Conservation (phyloP, 2,797 vertebrate species). For the Xenops minutus region DNA sequence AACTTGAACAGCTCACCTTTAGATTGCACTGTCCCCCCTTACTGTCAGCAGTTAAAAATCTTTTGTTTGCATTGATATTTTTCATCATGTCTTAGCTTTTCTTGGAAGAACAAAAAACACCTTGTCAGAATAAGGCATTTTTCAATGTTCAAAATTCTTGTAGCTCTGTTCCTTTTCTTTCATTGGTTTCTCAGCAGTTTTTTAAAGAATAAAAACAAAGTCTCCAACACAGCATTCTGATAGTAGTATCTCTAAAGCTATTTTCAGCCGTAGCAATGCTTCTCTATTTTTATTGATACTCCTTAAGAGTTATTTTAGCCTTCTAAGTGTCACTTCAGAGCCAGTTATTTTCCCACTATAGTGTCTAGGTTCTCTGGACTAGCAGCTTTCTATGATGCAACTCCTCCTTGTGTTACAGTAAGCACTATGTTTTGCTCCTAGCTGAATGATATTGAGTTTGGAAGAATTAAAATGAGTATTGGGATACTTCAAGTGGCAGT, state of each 20-base stretch:
- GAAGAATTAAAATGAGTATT: slow-evolving; percentile 1
- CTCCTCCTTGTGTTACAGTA: neutral
- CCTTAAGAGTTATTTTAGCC: neutral
- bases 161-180: neutral
- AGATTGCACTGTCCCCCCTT: neutral
- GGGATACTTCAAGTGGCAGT: neutral
- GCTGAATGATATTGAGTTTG: neutral
- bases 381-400: neutral
- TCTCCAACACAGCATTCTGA: neutral
- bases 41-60: neutral
- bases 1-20: neutral
- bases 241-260: neutral
- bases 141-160: neutral
- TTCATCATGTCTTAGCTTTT: neutral
- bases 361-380: neutral
- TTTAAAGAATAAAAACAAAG: neutral
- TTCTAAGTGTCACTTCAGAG: neutral
- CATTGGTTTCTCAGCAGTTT: neutral
- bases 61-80: neutral
- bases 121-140: neutral
- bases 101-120: neutral
- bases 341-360: neutral
- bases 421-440: neutral
- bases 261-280: neutral
- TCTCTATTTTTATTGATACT: neutral